Percentiles rank a stretch among this genome's conserved stretches.
Conservation (phyloP, 2,797 vertebrate species). For the Enteromius unitaeniatus region DNA sequence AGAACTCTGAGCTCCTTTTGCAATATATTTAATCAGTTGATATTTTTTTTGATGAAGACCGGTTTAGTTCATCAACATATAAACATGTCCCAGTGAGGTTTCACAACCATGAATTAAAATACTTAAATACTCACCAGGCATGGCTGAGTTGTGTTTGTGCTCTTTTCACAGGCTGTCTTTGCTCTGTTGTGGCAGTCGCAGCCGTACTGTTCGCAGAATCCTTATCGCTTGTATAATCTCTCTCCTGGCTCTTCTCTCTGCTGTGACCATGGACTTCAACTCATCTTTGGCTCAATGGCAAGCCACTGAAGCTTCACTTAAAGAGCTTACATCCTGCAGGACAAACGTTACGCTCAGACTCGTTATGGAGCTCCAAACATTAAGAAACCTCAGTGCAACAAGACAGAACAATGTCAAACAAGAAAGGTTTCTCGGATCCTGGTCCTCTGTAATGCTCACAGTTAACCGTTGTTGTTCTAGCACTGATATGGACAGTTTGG, state of each 20-base stretch:
- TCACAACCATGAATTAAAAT: not conserved
- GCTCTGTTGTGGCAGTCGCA: constrained; percentile 66
- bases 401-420: constrained; percentile 41
- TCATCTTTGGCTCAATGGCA: constrained; percentile 74
- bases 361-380: constrained; percentile 76
- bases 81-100: not conserved
- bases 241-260: constrained; percentile 81
- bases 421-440: not conserved
- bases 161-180: constrained; percentile 55
- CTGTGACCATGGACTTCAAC: constrained; percentile 79
- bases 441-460: constrained; percentile 47
- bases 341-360: constrained; percentile 70
- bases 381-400: constrained; percentile 67
- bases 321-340: constrained; percentile 79
- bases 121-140: too few species aligned
- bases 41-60: too few species aligned
- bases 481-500: constrained; percentile 49
- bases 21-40: not conserved
- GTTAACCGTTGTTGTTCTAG: constrained; percentile 69
- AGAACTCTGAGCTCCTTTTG: not conserved
- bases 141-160: constrained; percentile 57
- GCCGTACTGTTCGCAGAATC: constrained; percentile 78
- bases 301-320: constrained; percentile 72
- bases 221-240: constrained; percentile 80
- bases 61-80: not conserved